Base-by-base conservation (phyloP, 1,140 invertebrate genomes). In the Drosophila ohnishii region DNA sequence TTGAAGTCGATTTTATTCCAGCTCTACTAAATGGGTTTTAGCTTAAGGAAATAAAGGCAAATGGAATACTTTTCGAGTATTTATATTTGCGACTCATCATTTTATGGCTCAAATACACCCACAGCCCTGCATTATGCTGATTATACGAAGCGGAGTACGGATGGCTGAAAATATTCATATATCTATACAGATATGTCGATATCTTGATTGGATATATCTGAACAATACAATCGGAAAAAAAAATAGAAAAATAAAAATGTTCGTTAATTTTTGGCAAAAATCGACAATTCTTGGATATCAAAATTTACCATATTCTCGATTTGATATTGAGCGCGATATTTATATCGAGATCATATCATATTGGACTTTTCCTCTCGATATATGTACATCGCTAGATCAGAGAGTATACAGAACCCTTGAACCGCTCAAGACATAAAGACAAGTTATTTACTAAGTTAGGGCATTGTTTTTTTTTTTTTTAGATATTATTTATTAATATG, bases 371-470 rank as follows among this genome's bases (percentile, higher is more conserved):
- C 45, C 16, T 13, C 25, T 19, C 25, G 25, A 48, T 48, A 28
- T 48, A 28, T 28, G 25, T 28, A 28, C 25, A 28, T 28, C 22
- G 8, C 45, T 9, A 48, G 28, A 34, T 51, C 48, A 6, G 48
- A 50, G 47, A 50, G 47, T 48, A 48, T n/a, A n/a, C 5, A 28
- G 22, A 64, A 53, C 40, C 25, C 10, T 55, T 19, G 47, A 65
- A 44, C 47, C 79, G 63, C 80, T 81, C 78, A 72, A 80, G 63
- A 42, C 63, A 63, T 48, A 78, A 30, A 73, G 51, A 80, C 39
- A 75, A 32, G 35, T 58, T 53, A 70, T 62, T 73, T 63, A 74
- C 32, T 57, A 70, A 70, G 39, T 70, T 67, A 67, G 66, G 19
- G 50, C 25, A 67, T 45, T 70, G 66, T 53, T 47, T 37, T 56